Base-by-base conservation (phyloP, 2,888 invertebrate genomes). In the Amaurobius ferox region DNA sequence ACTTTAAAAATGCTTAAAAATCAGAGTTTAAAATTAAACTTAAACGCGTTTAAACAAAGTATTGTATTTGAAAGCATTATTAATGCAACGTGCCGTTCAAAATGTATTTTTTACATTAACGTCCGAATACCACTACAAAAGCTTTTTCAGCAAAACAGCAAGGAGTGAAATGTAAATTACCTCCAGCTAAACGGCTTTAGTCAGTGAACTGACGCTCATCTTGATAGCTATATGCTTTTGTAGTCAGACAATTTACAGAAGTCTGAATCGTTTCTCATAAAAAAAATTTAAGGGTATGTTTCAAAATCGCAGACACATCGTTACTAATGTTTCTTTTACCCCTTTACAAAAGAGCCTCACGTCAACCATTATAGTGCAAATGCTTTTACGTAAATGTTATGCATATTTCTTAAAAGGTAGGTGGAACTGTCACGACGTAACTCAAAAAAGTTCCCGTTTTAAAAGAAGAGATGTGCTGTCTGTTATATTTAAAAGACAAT, bases 401-500 rank as follows among this genome's bases (percentile, higher is more conserved):
- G 61, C 61, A 28, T 28, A 61, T 61, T 61, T 26, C 61, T 61
- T 61, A 61, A 61, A 61, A 5, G 61, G 23, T 61, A 26, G 61
- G 61, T 16, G 19, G 61, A 61, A 61, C 23, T 1, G 26, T 61
- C 61, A 61, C 61, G 61, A 61, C 6, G 26, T 11, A 26, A 23
- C 61, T 61, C 26, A 6, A 55, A 61, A 61, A 6, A 23, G 26
- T 61, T 61, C 61, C 11, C 16, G 28, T 6, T n/a, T n/a, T n/a
- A 61, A 28, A 61, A 23, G 28, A 61, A 28, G 1, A 23, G 16
- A 44, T 44, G 44, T 44, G 2, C 16, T 2, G 44, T 16, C 16
- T 44, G 16, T 44, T 44, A 44, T 44, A 44, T 16, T 44, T 44
- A 7, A 44, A 16, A 44, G 16, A 44, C 44, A 16, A 44, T 11